These are phyloP conservation scores for Choloepus didactylus DNA, from an alignment of 2,797 vertebrate species.

Conservation along the genomic window DNA sequence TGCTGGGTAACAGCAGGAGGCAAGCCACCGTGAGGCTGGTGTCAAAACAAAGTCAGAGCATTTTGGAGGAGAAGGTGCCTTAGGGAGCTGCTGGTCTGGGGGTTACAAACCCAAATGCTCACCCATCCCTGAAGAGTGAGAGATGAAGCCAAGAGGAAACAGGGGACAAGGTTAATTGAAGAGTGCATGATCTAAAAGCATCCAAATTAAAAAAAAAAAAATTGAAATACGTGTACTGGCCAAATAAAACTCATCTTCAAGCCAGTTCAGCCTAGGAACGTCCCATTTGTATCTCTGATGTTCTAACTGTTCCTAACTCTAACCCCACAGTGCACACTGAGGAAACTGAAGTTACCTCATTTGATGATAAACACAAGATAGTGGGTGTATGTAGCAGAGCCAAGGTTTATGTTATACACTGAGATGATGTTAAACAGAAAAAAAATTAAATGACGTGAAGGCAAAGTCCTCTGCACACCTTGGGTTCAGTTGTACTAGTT, in stretches of 20 bases:
- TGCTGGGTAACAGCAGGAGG: constrained; percentile 18
- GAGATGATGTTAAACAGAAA: constrained; percentile 36
- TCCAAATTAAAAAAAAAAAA: constrained; percentile 39
- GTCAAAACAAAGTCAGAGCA: neutral
- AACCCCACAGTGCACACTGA: neutral
- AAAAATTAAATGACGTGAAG: neutral
- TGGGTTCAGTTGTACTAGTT: neutral
- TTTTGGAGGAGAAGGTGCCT: neutral
- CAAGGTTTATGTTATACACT: neutral
- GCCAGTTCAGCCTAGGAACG: neutral
- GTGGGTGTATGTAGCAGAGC: neutral
- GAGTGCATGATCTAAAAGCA: constrained; percentile 14
- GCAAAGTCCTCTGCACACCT: neutral
- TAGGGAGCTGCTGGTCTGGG: neutral
- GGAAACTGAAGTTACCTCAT: neutral
- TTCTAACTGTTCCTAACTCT: neutral
- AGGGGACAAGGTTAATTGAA: neutral
- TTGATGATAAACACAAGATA: neutral
- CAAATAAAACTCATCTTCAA: constrained; percentile 47
- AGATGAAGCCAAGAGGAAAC: neutral
- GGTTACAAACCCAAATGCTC: constrained; percentile 13
- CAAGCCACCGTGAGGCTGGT: constrained; percentile 21
- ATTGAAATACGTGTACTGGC: neutral
- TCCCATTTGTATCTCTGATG: neutral
- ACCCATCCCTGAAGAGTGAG: neutral